Evolutionary conservation across 2,888 invertebrate species (phyloP).

Genomic region (Athripsodes cinereus): DNA sequence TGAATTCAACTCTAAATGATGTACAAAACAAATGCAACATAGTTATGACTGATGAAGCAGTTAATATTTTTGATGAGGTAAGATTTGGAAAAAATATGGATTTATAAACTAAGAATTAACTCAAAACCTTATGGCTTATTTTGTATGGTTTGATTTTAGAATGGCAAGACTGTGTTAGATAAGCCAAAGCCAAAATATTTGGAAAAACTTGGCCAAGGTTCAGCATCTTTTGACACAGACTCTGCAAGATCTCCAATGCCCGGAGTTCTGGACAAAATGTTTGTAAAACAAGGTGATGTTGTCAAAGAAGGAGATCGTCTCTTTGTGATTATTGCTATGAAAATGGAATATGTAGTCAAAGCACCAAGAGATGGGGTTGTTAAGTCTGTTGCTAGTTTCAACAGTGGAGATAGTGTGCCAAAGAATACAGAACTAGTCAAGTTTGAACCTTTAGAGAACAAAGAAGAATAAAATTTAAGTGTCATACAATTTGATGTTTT

Average conservation of each 20-base stretch:
- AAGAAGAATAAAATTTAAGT: slow-evolving; percentile 1
- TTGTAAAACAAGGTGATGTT: slow-evolving; percentile 72
- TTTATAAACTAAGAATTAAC: no score
- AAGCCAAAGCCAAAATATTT: slow-evolving; percentile 57
- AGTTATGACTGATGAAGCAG: slow-evolving; percentile 47
- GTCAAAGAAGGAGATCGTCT: slow-evolving; percentile 83
- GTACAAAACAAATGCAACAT: slow-evolving; percentile 49
- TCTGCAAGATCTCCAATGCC: slow-evolving; percentile 89
- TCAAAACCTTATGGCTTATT: no score
- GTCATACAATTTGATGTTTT: no score
- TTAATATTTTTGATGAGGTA: slow-evolving; percentile 63
- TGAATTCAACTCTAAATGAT: slow-evolving; percentile 51
- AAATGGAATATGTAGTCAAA: slow-evolving; percentile 97
- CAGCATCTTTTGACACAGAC: slow-evolving; percentile 33
- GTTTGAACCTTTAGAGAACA: slow-evolving; percentile 41
- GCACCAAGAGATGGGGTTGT: slow-evolving; percentile 75
- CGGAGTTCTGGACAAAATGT: slow-evolving; percentile 86
- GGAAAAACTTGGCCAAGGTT: slow-evolving; percentile 38
- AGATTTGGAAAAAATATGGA: not conserved
- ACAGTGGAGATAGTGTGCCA: slow-evolving; percentile 74
- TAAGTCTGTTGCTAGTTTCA: slow-evolving; percentile 59
- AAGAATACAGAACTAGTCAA: slow-evolving; percentile 63
- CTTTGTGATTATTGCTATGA: slow-evolving; percentile 97
- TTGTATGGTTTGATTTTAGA: slow-evolving; percentile 39
- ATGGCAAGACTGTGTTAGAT: slow-evolving; percentile 60